Evolutionary conservation across 2,888 invertebrate species (phyloP).

Genomic region (Tanypteryx hageni): DNA sequence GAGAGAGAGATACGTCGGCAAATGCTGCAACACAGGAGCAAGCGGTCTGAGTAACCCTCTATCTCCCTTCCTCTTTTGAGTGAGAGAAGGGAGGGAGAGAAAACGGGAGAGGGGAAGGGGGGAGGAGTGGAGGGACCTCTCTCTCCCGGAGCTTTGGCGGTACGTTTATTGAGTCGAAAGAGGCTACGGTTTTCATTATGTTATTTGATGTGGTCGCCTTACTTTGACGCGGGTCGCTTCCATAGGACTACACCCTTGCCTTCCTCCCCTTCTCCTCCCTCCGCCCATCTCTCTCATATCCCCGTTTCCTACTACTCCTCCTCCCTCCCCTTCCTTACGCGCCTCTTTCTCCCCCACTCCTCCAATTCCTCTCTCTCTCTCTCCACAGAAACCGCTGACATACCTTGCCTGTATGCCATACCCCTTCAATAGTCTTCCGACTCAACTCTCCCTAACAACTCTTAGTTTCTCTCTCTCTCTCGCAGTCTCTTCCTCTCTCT

Average conservation of each 20-base stretch:
- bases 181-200: slow-evolving; percentile 35
- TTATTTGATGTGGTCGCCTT: slow-evolving; percentile 32
- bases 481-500: background rate
- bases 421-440: slow-evolving; percentile 17
- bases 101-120: background rate
- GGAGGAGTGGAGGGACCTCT: background rate
- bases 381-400: background rate
- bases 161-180: slow-evolving; percentile 32
- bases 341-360: background rate
- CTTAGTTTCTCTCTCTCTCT: background rate
- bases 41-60: background rate
- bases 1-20: slow-evolving; percentile 1
- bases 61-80: too few relatives aligned
- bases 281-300: background rate
- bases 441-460: slow-evolving; percentile 14
- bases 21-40: background rate
- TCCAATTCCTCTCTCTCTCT: background rate
- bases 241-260: background rate
- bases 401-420: slow-evolving; percentile 9
- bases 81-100: background rate
- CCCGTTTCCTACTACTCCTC: background rate
- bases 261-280: too few relatives aligned
- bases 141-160: slow-evolving; percentile 17
- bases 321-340: background rate
- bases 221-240: slow-evolving; percentile 35